phyloP scores from a whole-genome alignment of 2,797 vertebrate species.

The Hybognathus amarus region DNA sequence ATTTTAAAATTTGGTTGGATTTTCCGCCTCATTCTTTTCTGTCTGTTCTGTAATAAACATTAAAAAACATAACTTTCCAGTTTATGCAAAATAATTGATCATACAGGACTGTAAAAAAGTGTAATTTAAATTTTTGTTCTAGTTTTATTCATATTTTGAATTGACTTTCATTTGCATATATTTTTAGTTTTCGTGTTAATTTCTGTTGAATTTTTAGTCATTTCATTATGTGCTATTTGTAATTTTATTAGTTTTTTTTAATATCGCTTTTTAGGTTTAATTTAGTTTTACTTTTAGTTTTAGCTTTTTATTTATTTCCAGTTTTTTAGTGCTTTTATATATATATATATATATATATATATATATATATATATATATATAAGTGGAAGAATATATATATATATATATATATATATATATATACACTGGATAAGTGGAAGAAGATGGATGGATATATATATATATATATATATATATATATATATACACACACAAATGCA shows the following conservation, averaged over 20 bases:
- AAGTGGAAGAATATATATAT: no score
- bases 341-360: no score
- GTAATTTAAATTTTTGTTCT: neutral
- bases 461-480: no score
- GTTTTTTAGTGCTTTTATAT: neutral
- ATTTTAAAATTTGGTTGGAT: neutral
- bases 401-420: no score
- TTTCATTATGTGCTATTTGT: neutral
- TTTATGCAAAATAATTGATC: neutral
- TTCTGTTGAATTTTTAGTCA: neutral
- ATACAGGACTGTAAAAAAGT: neutral
- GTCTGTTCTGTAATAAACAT: neutral
- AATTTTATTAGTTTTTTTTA: neutral
- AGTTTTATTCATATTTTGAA: neutral
- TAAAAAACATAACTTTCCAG: neutral
- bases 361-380: no score
- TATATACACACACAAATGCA: no score
- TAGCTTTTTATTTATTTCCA: neutral
- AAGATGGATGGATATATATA: no score
- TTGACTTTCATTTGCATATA: neutral
- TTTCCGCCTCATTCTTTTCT: neutral
- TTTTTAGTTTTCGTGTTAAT: neutral
- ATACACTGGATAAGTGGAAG: no score
- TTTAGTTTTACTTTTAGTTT: neutral
- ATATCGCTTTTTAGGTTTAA: neutral